Percentiles rank a stretch among this genome's conserved stretches.
Conservation (phyloP, 2,113 vertebrate species). For the Chamaea fasciata region DNA sequence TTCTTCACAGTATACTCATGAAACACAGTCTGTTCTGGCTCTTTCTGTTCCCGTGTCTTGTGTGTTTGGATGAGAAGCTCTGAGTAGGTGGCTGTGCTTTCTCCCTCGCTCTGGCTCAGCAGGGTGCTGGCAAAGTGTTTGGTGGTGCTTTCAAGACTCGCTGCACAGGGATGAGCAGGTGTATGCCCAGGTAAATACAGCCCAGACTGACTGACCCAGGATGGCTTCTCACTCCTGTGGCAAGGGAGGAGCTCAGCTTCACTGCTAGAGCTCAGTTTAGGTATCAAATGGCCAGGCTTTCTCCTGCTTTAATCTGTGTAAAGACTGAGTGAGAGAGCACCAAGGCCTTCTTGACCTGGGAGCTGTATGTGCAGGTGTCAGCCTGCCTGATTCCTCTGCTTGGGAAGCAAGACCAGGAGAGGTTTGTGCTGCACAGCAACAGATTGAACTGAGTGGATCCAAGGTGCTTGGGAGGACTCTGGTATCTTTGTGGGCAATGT, state of each 20-base stretch:
- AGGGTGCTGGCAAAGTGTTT: neutral
- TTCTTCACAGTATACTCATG: neutral
- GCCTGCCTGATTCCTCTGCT: neutral
- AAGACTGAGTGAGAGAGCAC: neutral
- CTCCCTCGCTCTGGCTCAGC: neutral
- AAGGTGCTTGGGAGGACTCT: neutral
- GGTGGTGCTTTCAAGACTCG: neutral
- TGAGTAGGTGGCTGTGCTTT: neutral
- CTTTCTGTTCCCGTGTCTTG: neutral
- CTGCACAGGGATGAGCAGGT: neutral
- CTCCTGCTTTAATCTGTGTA: neutral
- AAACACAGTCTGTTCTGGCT: neutral
- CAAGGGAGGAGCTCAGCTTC: neutral
- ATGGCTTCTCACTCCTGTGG: neutral
- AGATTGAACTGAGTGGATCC: neutral
- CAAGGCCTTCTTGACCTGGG: neutral
- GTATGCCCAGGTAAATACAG: neutral
- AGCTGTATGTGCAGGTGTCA: neutral
- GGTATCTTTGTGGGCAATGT: neutral
- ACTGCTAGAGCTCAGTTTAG: neutral
- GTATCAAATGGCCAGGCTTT: neutral
- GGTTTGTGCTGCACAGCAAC: neutral
- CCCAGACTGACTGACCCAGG: neutral
- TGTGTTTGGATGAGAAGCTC: neutral
- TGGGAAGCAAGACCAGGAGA: neutral